These are phyloP conservation scores for Lithophane semibrunnea DNA, from an alignment of 2,888 invertebrate species.

Conservation along the genomic window DNA sequence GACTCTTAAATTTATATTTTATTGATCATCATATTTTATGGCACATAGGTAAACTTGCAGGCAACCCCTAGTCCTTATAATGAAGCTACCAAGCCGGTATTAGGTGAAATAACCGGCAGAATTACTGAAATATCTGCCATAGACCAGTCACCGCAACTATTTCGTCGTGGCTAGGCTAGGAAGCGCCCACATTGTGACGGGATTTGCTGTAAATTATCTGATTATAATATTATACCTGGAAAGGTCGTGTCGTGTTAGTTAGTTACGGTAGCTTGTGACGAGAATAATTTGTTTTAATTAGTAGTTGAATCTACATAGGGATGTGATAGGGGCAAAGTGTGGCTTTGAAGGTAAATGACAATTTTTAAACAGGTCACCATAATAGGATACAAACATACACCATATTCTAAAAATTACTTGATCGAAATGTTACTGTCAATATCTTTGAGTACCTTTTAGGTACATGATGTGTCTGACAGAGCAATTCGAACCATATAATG, in stretches of 20 bases:
- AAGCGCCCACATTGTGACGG: conserved; percentile 7
- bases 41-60: not conserved
- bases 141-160: conserved; percentile 50
- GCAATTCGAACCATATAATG: not conserved
- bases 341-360: not conserved
- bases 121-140: conserved; percentile 53
- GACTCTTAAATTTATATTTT: not conserved
- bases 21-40: not conserved
- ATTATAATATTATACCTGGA: conserved; percentile 47
- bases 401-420: not conserved
- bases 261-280: not conserved
- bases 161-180: conserved; percentile 35
- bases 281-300: conserved; percentile 37
- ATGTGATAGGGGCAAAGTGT: not conserved
- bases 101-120: conserved; percentile 44
- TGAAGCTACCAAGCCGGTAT: conserved; percentile 31
- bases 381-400: not conserved
- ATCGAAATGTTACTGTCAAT: not conserved
- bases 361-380: not conserved
- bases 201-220: conserved; percentile 27
- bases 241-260: conserved; percentile 3
- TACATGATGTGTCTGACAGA: not conserved
- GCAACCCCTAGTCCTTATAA: conserved; percentile 15
- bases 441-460: not conserved
- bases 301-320: not conserved